These are phyloP conservation scores for Struthidea cinerea DNA, from an alignment of 2,113 vertebrate genomes.

Conservation along the genomic window DNA sequence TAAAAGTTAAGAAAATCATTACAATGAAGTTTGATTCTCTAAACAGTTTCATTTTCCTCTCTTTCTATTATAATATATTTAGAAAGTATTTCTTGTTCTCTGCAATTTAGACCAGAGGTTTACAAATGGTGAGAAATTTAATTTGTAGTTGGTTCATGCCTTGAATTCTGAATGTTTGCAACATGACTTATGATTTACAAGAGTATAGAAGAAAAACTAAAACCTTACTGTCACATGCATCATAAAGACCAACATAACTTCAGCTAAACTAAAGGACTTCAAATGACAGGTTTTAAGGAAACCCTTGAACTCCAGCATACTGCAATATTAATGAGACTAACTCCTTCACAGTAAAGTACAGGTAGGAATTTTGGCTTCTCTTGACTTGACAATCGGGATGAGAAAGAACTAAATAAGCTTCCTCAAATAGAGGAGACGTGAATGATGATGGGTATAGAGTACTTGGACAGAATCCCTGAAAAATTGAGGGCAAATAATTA, in stretches of 20 bases:
- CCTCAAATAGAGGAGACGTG: not conserved
- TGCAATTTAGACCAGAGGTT: not conserved
- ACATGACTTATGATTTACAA: not conserved
- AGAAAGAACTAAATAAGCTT: not conserved
- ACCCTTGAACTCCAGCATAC: not conserved
- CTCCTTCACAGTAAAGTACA: not conserved
- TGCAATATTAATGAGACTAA: not conserved
- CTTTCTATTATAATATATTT: not conserved
- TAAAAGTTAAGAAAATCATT: not conserved
- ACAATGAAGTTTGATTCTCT: not conserved
- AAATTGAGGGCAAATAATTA: not conserved
- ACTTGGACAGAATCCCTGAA: not conserved
- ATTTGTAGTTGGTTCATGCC: not conserved
- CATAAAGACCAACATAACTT: not conserved
- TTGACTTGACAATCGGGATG: not conserved
- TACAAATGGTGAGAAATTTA: not conserved
- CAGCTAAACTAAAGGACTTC: not conserved
- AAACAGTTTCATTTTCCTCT: not conserved
- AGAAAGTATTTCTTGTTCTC: not conserved
- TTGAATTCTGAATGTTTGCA: not conserved
- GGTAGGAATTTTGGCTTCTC: not conserved
- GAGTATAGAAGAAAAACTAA: not conserved
- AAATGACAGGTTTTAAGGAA: not conserved
- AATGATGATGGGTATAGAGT: not conserved
- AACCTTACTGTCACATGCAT: not conserved